phyloP scores from a whole-genome alignment of 92 coral and sea anemone genomes.

The Zoanthus sansibaricus region DNA sequence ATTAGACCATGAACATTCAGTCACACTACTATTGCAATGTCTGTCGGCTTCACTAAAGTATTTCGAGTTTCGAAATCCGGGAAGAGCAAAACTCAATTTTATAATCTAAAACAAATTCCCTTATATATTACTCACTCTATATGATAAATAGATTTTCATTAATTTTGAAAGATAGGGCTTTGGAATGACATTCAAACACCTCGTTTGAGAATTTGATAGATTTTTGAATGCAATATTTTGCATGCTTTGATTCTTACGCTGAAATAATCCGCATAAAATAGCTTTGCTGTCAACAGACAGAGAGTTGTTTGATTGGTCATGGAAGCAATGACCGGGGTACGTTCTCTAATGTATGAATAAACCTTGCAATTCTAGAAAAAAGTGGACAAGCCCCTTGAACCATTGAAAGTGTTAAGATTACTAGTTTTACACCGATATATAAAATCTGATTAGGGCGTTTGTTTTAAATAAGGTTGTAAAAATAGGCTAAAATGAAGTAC shows the following conservation, averaged over 20 bases:
- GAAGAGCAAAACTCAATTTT: not conserved
- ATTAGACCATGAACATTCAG: not conserved
- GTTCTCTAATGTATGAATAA: not conserved
- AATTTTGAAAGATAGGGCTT: not conserved
- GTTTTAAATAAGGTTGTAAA: not conserved
- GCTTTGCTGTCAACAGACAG: not conserved
- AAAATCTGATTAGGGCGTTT: not conserved
- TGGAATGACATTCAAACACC: not conserved
- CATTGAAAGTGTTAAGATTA: not conserved
- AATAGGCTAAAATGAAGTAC: not conserved
- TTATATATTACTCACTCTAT: constrained; percentile 13
- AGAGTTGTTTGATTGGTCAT: not conserved
- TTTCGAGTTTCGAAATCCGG: not conserved
- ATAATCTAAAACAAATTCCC: constrained; percentile 30
- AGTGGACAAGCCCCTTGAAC: not conserved
- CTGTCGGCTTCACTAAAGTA: not conserved
- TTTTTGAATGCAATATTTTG: not conserved
- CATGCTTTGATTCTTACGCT: not conserved
- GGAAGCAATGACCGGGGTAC: not conserved
- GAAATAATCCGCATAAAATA: not conserved
- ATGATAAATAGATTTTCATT: constrained; percentile 30
- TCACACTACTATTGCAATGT: not conserved
- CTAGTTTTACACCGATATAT: not conserved
- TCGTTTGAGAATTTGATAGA: not conserved
- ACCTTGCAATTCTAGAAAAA: not conserved